A percentile compares a stretch with the other conserved stretches of the same genome.
Evolutionary conservation across 2,113 vertebrate species (phyloP).

Genomic region (Tachysurus fulvidraco): DNA sequence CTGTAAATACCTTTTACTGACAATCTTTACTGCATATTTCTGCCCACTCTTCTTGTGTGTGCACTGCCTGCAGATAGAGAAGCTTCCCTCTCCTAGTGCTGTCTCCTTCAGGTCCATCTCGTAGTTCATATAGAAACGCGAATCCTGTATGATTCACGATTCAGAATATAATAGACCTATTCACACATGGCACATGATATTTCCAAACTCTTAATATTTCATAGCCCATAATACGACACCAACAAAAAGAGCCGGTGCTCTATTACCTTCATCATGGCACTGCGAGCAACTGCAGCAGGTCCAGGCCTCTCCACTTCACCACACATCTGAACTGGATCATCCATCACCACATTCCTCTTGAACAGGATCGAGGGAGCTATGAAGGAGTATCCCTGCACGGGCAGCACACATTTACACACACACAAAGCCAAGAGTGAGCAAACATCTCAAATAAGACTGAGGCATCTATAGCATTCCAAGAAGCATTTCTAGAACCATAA

Average conservation of each 20-base stretch:
- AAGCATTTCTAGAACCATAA: not conserved
- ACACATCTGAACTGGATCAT: conserved; percentile 85
- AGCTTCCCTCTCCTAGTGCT: conserved; percentile 93
- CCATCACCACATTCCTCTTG: conserved; percentile 91
- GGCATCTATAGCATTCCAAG: not conserved
- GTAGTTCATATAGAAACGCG: conserved; percentile 93
- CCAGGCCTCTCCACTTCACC: conserved; percentile 84
- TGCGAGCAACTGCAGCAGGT: conserved; percentile 85
- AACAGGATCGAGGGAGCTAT: conserved; percentile 96
- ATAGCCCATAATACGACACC: not conserved
- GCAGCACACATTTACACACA: conserved; percentile 30
- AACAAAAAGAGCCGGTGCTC: not conserved
- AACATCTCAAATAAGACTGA: not conserved
- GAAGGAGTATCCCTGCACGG: conserved; percentile 90
- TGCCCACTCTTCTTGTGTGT: conserved; percentile 91
- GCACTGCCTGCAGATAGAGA: conserved; percentile 96
- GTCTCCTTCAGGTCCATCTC: conserved; percentile 93
- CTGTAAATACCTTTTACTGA: conserved; percentile 90
- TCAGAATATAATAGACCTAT: not conserved
- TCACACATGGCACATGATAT: not conserved
- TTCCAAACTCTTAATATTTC: conserved; percentile 2
- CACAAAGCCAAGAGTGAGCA: conserved; percentile 7
- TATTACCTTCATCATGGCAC: conserved; percentile 95
- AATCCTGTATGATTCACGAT: conserved; percentile 78
- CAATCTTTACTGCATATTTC: conserved; percentile 94